Evolutionary conservation across 2,888 invertebrate species (phyloP).

Genomic region (Cosmia pyralina): DNA sequence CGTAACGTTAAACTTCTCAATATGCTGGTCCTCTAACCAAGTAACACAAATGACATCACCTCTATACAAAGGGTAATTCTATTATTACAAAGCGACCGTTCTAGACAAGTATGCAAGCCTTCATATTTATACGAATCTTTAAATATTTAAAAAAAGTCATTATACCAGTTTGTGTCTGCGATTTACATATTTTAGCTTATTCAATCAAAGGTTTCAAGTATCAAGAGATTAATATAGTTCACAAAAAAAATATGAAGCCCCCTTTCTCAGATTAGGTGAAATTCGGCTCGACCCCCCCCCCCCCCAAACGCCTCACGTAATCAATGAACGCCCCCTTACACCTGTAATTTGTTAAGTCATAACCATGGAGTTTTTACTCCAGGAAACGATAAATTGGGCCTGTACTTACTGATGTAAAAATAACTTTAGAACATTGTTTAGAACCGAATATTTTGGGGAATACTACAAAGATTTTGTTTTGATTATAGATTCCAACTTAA

Average conservation of each 20-base stretch:
- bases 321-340: neutral
- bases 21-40: slow-evolving; percentile 58
- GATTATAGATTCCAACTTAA: neutral
- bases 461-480: neutral
- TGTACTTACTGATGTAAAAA: neutral
- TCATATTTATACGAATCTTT: slow-evolving; percentile 15
- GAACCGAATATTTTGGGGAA: neutral
- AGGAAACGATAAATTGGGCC: slow-evolving; percentile 1
- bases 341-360: neutral
- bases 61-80: slow-evolving; percentile 42
- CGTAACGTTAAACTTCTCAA: slow-evolving; percentile 49
- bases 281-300: too few relatives aligned
- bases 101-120: slow-evolving; percentile 21
- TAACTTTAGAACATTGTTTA: too few relatives aligned
- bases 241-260: neutral
- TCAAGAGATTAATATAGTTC: too few relatives aligned
- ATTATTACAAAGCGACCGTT: slow-evolving; percentile 36
- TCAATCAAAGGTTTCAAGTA: neutral
- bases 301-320: too few relatives aligned
- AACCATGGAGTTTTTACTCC: neutral
- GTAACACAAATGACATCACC: slow-evolving; percentile 62
- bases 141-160: neutral
- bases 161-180: neutral
- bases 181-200: slow-evolving; percentile 1
- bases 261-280: too few relatives aligned